These are phyloP conservation scores for Petroica traversi DNA, from an alignment of 2,113 vertebrate genomes.

Conservation along the genomic window DNA sequence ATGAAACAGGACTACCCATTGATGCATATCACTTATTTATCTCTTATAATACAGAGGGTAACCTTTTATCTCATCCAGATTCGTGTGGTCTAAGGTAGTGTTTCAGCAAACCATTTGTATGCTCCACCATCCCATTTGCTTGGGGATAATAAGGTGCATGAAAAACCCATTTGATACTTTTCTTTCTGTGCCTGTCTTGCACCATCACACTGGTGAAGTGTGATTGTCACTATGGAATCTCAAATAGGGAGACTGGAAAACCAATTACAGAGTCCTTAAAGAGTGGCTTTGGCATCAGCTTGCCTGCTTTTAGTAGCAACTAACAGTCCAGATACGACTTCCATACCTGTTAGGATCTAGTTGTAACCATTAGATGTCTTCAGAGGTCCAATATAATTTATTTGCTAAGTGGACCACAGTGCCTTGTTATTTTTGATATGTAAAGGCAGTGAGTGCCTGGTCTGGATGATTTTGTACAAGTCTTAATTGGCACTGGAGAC, in stretches of 20 bases:
- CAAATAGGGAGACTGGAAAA: background rate
- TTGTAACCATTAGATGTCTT: background rate
- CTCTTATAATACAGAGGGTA: background rate
- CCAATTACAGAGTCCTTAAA: background rate
- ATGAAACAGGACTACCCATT: background rate
- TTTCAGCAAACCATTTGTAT: background rate
- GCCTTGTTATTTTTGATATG: background rate
- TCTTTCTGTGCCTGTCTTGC: background rate
- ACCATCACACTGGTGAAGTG: background rate
- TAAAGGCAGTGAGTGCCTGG: background rate
- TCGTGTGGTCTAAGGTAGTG: background rate
- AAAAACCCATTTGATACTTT: background rate
- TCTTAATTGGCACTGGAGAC: background rate
- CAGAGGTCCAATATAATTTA: background rate
- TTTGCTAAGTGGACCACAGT: background rate
- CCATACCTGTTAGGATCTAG: background rate
- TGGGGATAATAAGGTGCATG: background rate
- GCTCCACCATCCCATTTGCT: background rate
- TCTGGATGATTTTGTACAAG: background rate
- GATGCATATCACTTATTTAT: background rate
- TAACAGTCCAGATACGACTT: background rate
- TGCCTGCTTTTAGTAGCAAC: background rate
- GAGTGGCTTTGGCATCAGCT: background rate
- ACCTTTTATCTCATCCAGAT: background rate
- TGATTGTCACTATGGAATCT: background rate